Percentiles rank a stretch among this genome's conserved stretches.
Conservation (phyloP, 2,113 vertebrate genomes). For the Numida meleagris region DNA sequence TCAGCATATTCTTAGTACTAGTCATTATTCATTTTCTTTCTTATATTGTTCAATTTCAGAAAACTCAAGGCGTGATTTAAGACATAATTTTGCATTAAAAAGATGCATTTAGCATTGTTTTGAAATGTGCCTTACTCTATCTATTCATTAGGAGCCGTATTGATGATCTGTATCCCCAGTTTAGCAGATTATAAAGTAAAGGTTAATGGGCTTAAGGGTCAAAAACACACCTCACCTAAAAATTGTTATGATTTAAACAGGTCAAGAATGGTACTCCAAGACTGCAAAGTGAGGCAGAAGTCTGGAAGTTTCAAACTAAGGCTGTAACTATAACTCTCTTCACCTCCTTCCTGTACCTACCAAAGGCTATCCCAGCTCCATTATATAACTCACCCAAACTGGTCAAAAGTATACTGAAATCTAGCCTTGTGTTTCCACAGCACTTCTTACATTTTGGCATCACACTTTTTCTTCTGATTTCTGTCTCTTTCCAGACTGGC, state of each 20-base stretch:
- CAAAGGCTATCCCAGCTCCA: background rate
- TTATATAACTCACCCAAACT: background rate
- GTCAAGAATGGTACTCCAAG: background rate
- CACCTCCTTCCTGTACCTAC: background rate
- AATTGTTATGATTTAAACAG: background rate
- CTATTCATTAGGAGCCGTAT: background rate
- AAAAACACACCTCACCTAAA: background rate
- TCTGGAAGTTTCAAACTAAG: background rate
- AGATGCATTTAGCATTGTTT: constrained; percentile 18
- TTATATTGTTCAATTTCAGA: constrained; percentile 13
- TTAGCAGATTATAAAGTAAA: background rate
- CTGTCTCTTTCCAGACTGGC: background rate
- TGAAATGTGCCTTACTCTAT: background rate
- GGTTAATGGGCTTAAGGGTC: background rate
- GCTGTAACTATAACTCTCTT: background rate
- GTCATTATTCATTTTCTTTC: constrained; percentile 5
- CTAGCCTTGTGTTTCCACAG: background rate
- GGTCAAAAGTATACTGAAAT: background rate
- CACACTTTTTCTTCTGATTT: background rate
- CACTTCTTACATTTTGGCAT: background rate
- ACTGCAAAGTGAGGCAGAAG: background rate
- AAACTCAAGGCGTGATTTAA: background rate
- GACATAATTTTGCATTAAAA: constrained; percentile 28
- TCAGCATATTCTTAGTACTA: background rate
- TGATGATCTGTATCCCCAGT: background rate